These are phyloP conservation scores for Forbesichthys agassizii DNA, from an alignment of 2,113 vertebrate genomes.

Conservation along the genomic window DNA sequence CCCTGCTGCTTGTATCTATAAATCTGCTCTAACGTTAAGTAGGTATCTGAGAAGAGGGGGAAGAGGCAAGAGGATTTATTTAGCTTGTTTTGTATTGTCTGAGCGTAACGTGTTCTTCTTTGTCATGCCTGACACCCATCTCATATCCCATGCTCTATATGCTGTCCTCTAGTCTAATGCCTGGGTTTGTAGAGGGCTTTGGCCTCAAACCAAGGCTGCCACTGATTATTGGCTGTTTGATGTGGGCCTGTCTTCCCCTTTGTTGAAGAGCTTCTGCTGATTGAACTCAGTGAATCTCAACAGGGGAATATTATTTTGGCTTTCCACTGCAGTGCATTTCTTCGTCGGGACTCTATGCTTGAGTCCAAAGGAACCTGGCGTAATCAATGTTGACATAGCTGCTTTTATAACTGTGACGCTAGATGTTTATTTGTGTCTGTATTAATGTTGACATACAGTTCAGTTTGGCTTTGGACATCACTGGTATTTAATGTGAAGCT, in stretches of 20 bases:
- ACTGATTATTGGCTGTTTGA: constrained; percentile 37
- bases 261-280: neutral
- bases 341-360: too few relatives aligned
- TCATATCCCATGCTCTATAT: constrained; percentile 10
- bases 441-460: too few relatives aligned
- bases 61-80: neutral
- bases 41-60: neutral
- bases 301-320: neutral
- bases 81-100: constrained; percentile 46
- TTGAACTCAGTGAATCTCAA: neutral
- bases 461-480: too few relatives aligned
- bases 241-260: constrained; percentile 4
- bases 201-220: constrained; percentile 36
- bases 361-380: too few relatives aligned
- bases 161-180: constrained; percentile 20
- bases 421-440: too few relatives aligned
- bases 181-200: constrained; percentile 7
- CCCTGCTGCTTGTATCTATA: neutral
- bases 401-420: too few relatives aligned
- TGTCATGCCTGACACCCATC: constrained; percentile 20
- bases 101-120: constrained; percentile 27
- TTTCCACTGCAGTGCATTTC: too few relatives aligned
- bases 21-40: neutral
- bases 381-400: too few relatives aligned
- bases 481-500: too few relatives aligned